These are phyloP conservation scores for Andrena cerasifolii DNA, from an alignment of 1,140 invertebrate genomes.

Conservation along the genomic window DNA sequence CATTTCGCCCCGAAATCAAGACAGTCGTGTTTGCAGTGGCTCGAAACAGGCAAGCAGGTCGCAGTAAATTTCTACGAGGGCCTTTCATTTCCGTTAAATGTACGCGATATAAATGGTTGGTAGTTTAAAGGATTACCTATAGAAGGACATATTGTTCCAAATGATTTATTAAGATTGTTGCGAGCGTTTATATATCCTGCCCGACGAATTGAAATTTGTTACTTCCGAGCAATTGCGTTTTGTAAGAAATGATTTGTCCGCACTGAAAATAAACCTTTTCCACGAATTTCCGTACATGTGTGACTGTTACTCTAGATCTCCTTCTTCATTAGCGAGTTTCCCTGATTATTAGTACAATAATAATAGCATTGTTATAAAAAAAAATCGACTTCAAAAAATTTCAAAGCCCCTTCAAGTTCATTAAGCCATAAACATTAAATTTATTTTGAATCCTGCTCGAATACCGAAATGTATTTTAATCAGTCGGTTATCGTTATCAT, in stretches of 20 bases:
- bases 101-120: not conserved
- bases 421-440: no score
- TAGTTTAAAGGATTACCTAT: not conserved
- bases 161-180: not conserved
- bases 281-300: no score
- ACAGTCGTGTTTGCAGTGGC: not conserved
- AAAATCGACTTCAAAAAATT: no score
- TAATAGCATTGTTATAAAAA: no score
- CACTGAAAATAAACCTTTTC: constrained; percentile 36
- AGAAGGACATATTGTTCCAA: not conserved
- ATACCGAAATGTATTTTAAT: no score
- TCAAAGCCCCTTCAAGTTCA: no score
- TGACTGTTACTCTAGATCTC: no score
- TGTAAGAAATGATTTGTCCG: constrained; percentile 26
- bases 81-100: not conserved
- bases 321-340: no score
- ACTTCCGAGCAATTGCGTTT: constrained; percentile 2
- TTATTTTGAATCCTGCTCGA: no score
- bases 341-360: no score
- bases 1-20: not conserved
- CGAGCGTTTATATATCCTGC: constrained; percentile 13
- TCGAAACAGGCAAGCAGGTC: no score
- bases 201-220: not conserved
- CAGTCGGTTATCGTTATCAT: no score
- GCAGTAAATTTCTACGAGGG: not conserved